These are phyloP conservation scores for Atrina japonica DNA, from an alignment of 2,888 invertebrate species.

Conservation along the genomic window DNA sequence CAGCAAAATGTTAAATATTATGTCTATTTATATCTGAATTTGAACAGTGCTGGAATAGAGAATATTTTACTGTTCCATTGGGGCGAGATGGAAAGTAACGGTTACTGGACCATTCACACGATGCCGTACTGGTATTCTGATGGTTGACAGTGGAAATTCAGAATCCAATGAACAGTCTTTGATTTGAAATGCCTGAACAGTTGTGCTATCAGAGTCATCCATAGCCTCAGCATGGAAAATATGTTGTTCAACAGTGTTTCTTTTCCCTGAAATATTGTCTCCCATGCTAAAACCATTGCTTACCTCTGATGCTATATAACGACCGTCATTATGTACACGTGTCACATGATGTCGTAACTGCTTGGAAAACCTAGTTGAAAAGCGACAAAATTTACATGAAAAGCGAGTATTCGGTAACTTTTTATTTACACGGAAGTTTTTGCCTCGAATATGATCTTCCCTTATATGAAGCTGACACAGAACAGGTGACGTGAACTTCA, in stretches of 20 bases:
- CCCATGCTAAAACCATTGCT: constrained; percentile 43
- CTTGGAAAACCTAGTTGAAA: constrained; percentile 67
- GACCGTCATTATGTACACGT: constrained; percentile 50
- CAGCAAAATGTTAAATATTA: constrained; percentile 10
- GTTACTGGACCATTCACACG: constrained; percentile 92
- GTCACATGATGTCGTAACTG: constrained; percentile 68
- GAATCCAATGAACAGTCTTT: constrained; percentile 62
- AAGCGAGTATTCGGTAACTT: constrained; percentile 57
- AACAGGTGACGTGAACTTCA: constrained; percentile 70
- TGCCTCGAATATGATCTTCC: constrained; percentile 70
- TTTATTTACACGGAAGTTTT: constrained; percentile 61
- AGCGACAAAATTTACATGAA: constrained; percentile 66
- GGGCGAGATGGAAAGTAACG: constrained; percentile 95
- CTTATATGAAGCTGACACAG: constrained; percentile 74
- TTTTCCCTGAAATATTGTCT: constrained; percentile 56
- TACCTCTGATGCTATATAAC: constrained; percentile 8
- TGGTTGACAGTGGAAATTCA: constrained; percentile 92
- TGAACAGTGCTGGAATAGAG: background rate
- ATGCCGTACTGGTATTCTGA: constrained; percentile 95
- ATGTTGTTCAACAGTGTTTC: constrained; percentile 44
- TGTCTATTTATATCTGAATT: constrained; percentile 17
- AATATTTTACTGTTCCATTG: constrained; percentile 83
- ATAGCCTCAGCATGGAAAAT: constrained; percentile 54
- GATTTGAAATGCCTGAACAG: constrained; percentile 49
- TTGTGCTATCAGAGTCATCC: constrained; percentile 15